Percentiles rank a stretch among this genome's conserved stretches.
Conservation (phyloP, 1,140 invertebrate species). For the Heliconius melpomene region DNA sequence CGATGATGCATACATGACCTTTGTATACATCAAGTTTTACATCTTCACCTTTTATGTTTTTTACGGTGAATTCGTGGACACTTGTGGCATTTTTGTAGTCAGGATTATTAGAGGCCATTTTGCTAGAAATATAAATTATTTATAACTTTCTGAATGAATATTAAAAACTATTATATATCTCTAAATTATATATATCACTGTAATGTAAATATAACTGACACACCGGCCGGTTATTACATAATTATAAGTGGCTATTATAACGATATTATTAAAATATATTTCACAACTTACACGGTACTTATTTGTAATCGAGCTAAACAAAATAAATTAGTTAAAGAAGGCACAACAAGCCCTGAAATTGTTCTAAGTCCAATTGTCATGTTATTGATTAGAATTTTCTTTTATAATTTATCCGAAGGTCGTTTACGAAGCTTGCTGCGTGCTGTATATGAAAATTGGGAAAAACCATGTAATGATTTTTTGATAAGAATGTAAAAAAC, state of each 20-base stretch:
- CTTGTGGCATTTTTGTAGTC: conserved; percentile 83
- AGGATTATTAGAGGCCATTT: conserved; percentile 66
- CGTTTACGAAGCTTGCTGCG: background rate
- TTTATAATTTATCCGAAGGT: background rate
- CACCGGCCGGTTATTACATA: conserved; percentile 29
- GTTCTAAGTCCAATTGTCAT: conserved; percentile 66
- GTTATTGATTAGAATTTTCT: conserved; percentile 30
- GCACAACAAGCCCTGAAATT: conserved; percentile 58
- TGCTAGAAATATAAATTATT: conserved; percentile 43
- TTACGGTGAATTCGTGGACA: conserved; percentile 89
- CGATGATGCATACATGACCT: conserved; percentile 89
- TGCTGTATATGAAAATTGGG: background rate
- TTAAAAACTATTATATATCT: background rate
- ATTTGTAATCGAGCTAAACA: conserved; percentile 60
- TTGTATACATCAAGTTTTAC: conserved; percentile 88
- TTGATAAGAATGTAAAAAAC: too few species aligned
- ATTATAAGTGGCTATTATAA: conserved; percentile 3
- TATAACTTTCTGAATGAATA: background rate
- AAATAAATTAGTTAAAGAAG: conserved; percentile 55
- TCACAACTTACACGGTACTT: conserved; percentile 60
- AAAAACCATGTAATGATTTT: too few species aligned
- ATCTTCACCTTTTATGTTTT: conserved; percentile 88
- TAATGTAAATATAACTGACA: conserved; percentile 26
- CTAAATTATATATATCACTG: background rate
- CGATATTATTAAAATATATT: background rate